Evolutionary conservation across 2,797 vertebrate species (phyloP).

Genomic region (Hippocampus kuda): DNA sequence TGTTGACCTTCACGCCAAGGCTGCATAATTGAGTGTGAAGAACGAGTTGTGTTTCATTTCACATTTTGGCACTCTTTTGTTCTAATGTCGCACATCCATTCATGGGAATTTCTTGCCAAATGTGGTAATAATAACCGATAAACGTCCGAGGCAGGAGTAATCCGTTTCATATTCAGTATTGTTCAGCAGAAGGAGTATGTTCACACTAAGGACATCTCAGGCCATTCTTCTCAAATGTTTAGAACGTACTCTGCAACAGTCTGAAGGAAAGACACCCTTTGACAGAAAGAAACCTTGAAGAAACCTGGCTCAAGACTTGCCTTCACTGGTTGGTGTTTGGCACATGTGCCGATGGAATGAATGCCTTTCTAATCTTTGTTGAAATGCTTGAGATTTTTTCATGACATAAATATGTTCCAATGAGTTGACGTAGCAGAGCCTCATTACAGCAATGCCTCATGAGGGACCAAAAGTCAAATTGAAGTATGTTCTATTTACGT

Average conservation of each 20-base stretch:
- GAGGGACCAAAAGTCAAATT: not conserved
- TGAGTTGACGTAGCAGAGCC: not conserved
- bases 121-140: not conserved
- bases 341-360: not conserved
- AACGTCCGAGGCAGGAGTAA: not conserved
- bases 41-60: constrained; percentile 49
- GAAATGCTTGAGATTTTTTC: not conserved
- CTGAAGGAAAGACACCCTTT: not conserved
- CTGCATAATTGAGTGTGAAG: constrained; percentile 60
- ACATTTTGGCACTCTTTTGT: not conserved
- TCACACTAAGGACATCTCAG: not conserved
- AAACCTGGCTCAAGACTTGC: not conserved
- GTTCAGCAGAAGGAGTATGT: not conserved
- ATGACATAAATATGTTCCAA: not conserved
- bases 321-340: not conserved
- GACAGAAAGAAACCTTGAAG: not conserved
- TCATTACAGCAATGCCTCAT: not conserved
- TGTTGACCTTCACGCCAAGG: constrained; percentile 41
- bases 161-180: not conserved
- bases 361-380: not conserved
- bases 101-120: not conserved
- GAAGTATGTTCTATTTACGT: not conserved
- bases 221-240: not conserved
- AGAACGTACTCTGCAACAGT: not conserved
- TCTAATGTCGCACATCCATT: not conserved